Conservation (phyloP, 2,113 vertebrate species). For the Cyanoderma ruficeps region DNA sequence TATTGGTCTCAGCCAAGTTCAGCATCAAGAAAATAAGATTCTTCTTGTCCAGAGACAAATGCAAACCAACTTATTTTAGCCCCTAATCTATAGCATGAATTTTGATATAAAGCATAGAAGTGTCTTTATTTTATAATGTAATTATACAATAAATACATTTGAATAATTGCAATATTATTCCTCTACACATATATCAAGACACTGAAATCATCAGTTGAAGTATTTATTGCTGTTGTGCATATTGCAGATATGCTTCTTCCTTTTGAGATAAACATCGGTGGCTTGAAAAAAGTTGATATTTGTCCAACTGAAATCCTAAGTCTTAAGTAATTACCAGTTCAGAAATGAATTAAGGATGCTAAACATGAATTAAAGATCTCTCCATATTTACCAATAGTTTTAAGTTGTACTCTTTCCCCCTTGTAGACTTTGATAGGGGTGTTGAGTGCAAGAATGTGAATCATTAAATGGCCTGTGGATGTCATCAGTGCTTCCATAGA, state of each 20-base stretch:
- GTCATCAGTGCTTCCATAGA: slow-evolving; percentile 45
- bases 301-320: background rate
- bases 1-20: background rate
- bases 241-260: background rate
- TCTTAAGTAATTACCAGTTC: background rate
- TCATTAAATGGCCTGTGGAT: slow-evolving; percentile 37
- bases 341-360: background rate
- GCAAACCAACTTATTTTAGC: background rate
- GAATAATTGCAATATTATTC: background rate
- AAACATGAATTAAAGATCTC: background rate
- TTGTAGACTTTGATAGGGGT: background rate
- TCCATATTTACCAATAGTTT: slow-evolving; percentile 3
- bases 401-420: background rate
- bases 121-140: background rate
- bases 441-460: slow-evolving; percentile 15
- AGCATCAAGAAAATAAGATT: background rate
- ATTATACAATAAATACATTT: background rate
- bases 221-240: background rate
- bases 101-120: background rate
- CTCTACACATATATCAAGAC: background rate
- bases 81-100: background rate
- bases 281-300: background rate
- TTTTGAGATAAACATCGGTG: background rate
- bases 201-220: background rate
- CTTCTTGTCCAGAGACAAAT: background rate